Evolutionary conservation across 1,140 invertebrate genomes (phyloP).

Genomic region (Rhagoletis pomonella): DNA sequence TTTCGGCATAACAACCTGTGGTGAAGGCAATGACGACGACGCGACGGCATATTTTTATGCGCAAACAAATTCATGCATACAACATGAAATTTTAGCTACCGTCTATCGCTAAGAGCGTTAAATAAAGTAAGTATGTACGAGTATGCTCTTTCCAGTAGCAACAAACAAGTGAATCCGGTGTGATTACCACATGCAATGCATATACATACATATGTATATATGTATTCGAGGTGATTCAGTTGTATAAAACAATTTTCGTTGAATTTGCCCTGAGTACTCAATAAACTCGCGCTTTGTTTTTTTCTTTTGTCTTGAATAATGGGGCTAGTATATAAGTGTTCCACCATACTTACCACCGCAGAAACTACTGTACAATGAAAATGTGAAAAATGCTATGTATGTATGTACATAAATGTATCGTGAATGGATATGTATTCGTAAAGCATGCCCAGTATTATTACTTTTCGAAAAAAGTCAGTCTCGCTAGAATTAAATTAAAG

Average conservation of each 20-base stretch:
- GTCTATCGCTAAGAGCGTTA: constrained; percentile 41
- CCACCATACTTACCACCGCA: not conserved
- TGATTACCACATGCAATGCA: not conserved
- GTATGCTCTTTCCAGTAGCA: not conserved
- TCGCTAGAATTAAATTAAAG: too few species aligned
- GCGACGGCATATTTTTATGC: constrained; percentile 33
- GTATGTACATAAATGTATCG: too few species aligned
- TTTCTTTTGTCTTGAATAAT: not conserved
- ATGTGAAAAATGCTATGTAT: too few species aligned
- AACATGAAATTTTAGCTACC: constrained; percentile 44
- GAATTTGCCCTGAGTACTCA: not conserved
- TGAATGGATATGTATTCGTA: too few species aligned
- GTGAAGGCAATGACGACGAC: constrained; percentile 6
- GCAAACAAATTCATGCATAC: constrained; percentile 32
- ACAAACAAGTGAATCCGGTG: not conserved
- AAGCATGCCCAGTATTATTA: too few species aligned
- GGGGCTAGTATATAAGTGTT: not conserved
- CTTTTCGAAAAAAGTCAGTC: too few species aligned
- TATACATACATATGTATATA: not conserved
- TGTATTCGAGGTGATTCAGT: not conserved
- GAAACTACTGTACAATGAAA: too few species aligned
- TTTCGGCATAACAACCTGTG: constrained; percentile 18
- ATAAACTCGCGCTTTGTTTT: not conserved
- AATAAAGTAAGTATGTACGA: not conserved
- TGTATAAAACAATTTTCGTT: not conserved